Base-by-base conservation (phyloP, 2,797 vertebrate species). In the Aphelocoma californica region DNA sequence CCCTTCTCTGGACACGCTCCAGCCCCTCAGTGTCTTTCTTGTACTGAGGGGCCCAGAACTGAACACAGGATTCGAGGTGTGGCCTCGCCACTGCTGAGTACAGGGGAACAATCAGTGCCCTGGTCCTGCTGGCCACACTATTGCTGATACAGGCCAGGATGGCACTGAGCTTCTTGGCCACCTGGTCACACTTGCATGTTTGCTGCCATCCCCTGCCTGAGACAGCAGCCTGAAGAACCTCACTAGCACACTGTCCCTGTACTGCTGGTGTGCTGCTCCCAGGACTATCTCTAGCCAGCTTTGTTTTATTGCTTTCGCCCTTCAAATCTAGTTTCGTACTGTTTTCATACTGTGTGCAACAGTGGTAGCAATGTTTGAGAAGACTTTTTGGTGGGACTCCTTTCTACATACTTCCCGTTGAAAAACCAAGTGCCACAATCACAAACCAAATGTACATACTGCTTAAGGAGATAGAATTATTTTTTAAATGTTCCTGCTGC, bases 31-130 rank as follows among this genome's bases (percentile, higher is more conserved):
- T 57, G 6, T 51, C 72, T 8, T n/a, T 70, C 10, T 34, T 40
- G 20, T 14, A 15, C 0, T 38, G 8, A 64, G 17, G 6, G 20
- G 26, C n/a, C 32, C 50, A 57, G 2, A 57, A 57, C n/a, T 28
- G 58, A 24, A 3, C 28, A 29, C 31, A 34, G 50, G 20, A 58
- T 38, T 57, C 0, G 6, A 51, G 12, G 4, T 65, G 51, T 6
- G n/a, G 8, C 38, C 51, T 45, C 51, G 14, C 5, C 44, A 34
- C 18, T 71, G 1, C 38, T 2, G 0, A 2, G n/a, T 31, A 8
- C 18, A n/a, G 15, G 3, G 17, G 10, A 17, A 13, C 44, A 31
- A 1, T 45, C 57, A 8, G 7, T 51, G 36, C 20, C 36, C n/a
- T 23, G 18, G 17, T 57, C 51, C 5, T 4, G 4, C 29, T 77